phyloP scores from a whole-genome alignment of 2,888 invertebrate species.

The Metalampra italica region DNA sequence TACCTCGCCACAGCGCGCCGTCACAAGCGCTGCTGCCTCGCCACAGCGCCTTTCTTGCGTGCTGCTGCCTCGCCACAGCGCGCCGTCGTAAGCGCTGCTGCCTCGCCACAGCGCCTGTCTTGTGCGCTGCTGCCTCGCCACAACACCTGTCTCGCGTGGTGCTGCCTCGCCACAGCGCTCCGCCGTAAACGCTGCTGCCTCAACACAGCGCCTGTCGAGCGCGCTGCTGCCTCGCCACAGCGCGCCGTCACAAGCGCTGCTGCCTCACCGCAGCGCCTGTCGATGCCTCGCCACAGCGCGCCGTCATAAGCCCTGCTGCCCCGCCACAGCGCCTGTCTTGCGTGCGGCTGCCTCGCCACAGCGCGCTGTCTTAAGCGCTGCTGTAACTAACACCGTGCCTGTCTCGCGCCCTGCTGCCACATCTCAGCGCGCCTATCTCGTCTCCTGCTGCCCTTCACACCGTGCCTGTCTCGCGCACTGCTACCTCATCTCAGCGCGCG shows the following conservation, averaged over 20 bases:
- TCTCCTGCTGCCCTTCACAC: conserved; percentile 4
- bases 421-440: neutral
- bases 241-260: neutral
- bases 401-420: neutral
- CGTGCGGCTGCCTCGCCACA: conserved; percentile 6
- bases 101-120: neutral
- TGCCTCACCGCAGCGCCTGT: neutral
- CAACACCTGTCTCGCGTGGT: neutral
- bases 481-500: neutral
- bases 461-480: neutral
- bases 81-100: neutral
- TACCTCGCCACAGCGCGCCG: neutral
- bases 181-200: neutral
- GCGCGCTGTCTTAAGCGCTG: neutral
- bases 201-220: neutral
- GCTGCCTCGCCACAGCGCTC: neutral
- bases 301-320: neutral
- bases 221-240: conserved; percentile 6
- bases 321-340: neutral
- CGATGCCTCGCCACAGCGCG: neutral
- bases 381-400: neutral
- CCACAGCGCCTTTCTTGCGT: neutral
- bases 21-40: conserved; percentile 1
- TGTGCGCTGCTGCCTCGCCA: neutral
- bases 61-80: conserved; percentile 6